A percentile compares a stretch with the other conserved stretches of the same genome.
These are phyloP conservation scores for Psilanteris sp. DNA, from an alignment of 1,140 invertebrate species.

Conservation along the genomic window DNA sequence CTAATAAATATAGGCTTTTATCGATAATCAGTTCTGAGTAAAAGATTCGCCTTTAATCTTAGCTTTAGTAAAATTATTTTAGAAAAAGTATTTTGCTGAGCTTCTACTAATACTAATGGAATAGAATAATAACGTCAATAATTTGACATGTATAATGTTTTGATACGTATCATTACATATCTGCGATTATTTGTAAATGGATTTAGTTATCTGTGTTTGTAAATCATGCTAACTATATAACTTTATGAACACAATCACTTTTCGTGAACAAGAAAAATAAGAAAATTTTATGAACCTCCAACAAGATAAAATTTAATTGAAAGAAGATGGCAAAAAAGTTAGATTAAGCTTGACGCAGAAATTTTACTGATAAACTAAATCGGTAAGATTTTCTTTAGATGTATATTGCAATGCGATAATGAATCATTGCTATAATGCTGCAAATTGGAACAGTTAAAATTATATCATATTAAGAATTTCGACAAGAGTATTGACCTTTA, in stretches of 20 bases:
- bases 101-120: no score
- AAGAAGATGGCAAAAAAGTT: constrained; percentile 1
- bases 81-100: no score
- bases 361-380: constrained; percentile 10
- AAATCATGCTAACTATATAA: constrained; percentile 32
- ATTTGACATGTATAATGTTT: no score
- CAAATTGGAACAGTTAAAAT: constrained; percentile 1
- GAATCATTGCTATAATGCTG: neutral
- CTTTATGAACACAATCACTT: constrained; percentile 48
- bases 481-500: neutral
- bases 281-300: constrained; percentile 19
- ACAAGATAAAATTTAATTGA: constrained; percentile 14
- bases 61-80: no score
- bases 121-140: no score
- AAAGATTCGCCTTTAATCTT: no score
- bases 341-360: constrained; percentile 14
- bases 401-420: no score
- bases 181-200: constrained; percentile 39
- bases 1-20: no score
- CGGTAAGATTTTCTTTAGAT: constrained; percentile 25
- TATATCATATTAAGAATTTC: constrained; percentile 1
- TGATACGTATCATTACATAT: constrained; percentile 36
- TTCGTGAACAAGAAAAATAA: constrained; percentile 33
- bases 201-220: constrained; percentile 41
- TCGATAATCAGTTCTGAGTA: no score